Base-by-base conservation (phyloP, 2,113 vertebrate species). In the Tamias sibiricus region DNA sequence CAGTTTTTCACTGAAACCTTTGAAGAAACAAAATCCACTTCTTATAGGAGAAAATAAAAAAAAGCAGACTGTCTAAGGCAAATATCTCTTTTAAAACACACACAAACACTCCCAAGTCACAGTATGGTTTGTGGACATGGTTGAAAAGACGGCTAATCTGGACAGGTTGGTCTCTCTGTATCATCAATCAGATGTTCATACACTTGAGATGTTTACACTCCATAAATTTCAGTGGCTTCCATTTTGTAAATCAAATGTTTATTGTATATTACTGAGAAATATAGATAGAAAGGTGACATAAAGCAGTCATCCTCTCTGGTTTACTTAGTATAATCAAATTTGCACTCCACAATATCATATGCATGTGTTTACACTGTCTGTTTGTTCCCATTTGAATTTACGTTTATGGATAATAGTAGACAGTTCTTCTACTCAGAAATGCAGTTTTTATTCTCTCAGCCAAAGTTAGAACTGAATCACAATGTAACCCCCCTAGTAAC, bases 321-420 rank as follows among this genome's bases (percentile, higher is more conserved):
- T 96, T 95, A 90, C 40, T 97, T 96, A 32, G 37, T 59, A 37
- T 75, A 95, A 97, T 98, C 74, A 95, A 91, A 91, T 98, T 57
- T 72, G 49, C 3, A 6, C 52, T 95, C 66, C 71, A 13, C 95
- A 54, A 87, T 94, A 47, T n/a, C 42, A 71, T 52, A 0, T 69
- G 42, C 76, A 79, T 1, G 0, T 88, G 16, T 49, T 92, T 95
- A 81, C 77, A 64, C 1, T 9, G 75, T 91, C 92, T 47, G 0
- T n/a, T 80, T 76, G 74, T 96, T 81, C 40, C 10, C 71, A 52
- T 64, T 76, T 93, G 44, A 64, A 69, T 94, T 95, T 86, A 14
- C 75, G 91, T 95, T 97, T 86, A 88, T 1, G 1, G 74, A 52
- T 69, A 76, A 83, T 30, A 35, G 2, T 44, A 72, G 83, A 76